Evolutionary conservation across 2,888 invertebrate species (phyloP).

Genomic region (Salticus scenicus): DNA sequence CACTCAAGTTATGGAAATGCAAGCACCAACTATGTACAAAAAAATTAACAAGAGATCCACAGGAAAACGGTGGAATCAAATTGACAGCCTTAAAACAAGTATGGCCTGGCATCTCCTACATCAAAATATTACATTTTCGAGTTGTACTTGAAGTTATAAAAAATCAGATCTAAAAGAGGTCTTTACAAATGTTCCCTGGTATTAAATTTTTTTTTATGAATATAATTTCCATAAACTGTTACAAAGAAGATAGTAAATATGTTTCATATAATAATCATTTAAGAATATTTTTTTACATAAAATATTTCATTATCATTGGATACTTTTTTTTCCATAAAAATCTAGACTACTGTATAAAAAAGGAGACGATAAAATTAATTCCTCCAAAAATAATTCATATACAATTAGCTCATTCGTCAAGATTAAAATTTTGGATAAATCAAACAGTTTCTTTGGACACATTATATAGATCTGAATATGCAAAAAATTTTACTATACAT

Average conservation of each 20-base stretch:
- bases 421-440: slow-evolving; percentile 32
- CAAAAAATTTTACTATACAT: not conserved
- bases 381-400: slow-evolving; percentile 58
- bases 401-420: not conserved
- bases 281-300: slow-evolving; percentile 45
- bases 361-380: slow-evolving; percentile 53
- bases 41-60: slow-evolving; percentile 20
- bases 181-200: slow-evolving; percentile 29
- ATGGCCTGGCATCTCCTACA: slow-evolving; percentile 4
- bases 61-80: slow-evolving; percentile 14
- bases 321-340: slow-evolving; percentile 40
- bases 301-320: slow-evolving; percentile 45
- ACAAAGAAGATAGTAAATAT: slow-evolving; percentile 47
- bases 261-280: slow-evolving; percentile 48
- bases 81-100: slow-evolving; percentile 5
- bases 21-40: slow-evolving; percentile 58
- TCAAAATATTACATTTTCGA: not conserved
- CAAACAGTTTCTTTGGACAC: not conserved
- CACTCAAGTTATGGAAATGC: slow-evolving; percentile 19
- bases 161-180: slow-evolving; percentile 52
- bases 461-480: not conserved
- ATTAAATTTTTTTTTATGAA: slow-evolving; percentile 46
- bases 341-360: slow-evolving; percentile 63
- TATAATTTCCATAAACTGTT: slow-evolving; percentile 47
- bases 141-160: slow-evolving; percentile 21